Conservation (phyloP, 2,888 invertebrate species). For the Cephus runcator region DNA sequence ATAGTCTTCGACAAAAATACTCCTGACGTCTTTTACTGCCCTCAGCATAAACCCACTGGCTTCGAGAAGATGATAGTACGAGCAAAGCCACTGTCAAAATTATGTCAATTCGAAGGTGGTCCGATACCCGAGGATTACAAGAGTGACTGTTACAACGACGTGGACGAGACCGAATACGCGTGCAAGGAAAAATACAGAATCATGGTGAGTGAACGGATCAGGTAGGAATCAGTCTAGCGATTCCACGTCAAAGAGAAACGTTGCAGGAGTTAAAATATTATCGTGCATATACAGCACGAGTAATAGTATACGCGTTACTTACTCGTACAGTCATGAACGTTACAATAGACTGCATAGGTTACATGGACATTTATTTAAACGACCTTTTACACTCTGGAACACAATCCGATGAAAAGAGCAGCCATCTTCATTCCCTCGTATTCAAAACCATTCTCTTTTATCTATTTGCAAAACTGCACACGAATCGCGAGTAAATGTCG, state of each 20-base stretch:
- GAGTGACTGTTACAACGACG: constrained; percentile 83
- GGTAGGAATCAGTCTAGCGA: background rate
- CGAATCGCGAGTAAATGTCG: background rate
- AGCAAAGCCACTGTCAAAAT: constrained; percentile 75
- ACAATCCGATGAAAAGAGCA: background rate
- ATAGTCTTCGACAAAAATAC: constrained; percentile 84
- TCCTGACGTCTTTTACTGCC: constrained; percentile 83
- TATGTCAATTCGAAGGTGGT: constrained; percentile 80
- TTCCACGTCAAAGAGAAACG: background rate
- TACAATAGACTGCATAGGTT: background rate
- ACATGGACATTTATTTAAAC: background rate
- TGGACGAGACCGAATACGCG: constrained; percentile 82
- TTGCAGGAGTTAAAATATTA: background rate
- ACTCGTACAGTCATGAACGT: background rate
- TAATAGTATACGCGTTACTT: background rate
- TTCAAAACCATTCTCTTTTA: background rate
- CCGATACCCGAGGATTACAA: constrained; percentile 78
- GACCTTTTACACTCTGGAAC: background rate
- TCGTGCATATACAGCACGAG: background rate
- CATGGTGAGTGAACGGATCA: constrained; percentile 71
- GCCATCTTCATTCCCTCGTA: background rate
- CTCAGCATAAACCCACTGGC: constrained; percentile 80
- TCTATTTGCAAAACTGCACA: background rate
- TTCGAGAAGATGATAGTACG: constrained; percentile 79
- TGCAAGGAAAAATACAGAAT: constrained; percentile 85